Evolutionary conservation across 2,113 vertebrate genomes (phyloP).

Genomic region (Dicerorhinus sumatrensis): DNA sequence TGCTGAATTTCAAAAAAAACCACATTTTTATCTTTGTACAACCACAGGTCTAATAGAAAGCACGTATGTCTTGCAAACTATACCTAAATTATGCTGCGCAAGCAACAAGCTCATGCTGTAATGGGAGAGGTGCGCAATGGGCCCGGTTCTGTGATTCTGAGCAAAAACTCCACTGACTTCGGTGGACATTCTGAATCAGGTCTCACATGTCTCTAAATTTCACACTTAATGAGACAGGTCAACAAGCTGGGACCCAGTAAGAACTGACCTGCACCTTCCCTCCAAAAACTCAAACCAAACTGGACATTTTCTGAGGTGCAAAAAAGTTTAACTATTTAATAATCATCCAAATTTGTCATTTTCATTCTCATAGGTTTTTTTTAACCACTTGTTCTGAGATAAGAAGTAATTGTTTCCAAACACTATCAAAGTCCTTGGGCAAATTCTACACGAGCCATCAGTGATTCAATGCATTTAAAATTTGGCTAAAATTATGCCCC

Average conservation of each 20-base stretch:
- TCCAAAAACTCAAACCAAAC: conserved; percentile 78
- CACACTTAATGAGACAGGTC: conserved; percentile 54
- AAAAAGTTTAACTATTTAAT: conserved; percentile 59
- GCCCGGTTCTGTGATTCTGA: conserved; percentile 61
- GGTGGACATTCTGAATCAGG: conserved; percentile 23
- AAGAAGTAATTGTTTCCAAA: conserved; percentile 21
- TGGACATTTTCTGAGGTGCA: conserved; percentile 64
- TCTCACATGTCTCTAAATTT: background rate
- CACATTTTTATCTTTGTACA: conserved; percentile 44
- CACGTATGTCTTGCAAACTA: conserved; percentile 70
- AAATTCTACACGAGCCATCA: background rate
- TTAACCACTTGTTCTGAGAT: background rate
- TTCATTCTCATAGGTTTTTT: background rate
- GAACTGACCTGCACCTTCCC: conserved; percentile 64
- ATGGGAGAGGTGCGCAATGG: conserved; percentile 73
- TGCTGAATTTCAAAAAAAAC: conserved; percentile 89
- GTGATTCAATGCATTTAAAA: background rate
- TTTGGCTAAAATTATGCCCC: background rate
- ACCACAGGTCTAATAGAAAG: background rate
- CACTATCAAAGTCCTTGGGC: background rate
- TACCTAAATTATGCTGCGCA: conserved; percentile 78
- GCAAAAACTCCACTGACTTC: conserved; percentile 33
- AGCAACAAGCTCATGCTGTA: conserved; percentile 82
- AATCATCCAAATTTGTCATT: conserved; percentile 50
- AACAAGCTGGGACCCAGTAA: conserved; percentile 17